phyloP scores from a whole-genome alignment of 2,113 vertebrate species.

The Patagioenas fasciata region DNA sequence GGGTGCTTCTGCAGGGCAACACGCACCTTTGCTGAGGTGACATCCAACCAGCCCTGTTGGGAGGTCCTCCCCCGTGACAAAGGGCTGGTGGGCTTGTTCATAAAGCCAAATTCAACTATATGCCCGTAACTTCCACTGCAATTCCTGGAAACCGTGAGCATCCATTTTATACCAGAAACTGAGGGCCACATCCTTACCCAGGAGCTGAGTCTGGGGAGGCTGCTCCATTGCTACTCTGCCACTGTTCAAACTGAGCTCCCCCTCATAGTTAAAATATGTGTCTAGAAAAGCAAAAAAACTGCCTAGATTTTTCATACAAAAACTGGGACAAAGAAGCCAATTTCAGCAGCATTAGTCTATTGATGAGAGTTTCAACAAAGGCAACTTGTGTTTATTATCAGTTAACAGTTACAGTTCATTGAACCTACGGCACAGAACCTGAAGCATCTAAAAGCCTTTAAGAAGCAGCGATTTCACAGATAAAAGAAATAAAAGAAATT shows the following conservation, averaged over 20 bases:
- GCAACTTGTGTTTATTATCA: neutral
- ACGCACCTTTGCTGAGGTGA: neutral
- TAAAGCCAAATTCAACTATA: neutral
- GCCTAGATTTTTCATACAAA: neutral
- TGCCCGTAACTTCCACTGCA: neutral
- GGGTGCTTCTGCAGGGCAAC: neutral
- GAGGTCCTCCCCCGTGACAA: no score
- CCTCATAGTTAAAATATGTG: neutral
- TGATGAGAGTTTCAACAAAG: neutral
- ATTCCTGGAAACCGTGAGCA: neutral
- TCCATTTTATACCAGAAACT: fast-evolving
- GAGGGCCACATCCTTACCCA: fast-evolving
- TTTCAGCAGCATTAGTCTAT: neutral
- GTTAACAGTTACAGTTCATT: neutral
- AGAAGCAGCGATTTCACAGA: slow-evolving; percentile 43
- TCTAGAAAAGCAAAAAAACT: neutral
- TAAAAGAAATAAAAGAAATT: slow-evolving; percentile 67
- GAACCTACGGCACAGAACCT: neutral
- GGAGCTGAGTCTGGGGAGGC: neutral
- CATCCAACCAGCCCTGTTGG: neutral
- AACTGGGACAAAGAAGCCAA: neutral
- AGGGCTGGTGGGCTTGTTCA: neutral
- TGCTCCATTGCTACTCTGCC: neutral
- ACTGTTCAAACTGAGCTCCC: neutral
- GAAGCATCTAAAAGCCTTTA: slow-evolving; percentile 45